A percentile compares a stretch with the other conserved stretches of the same genome.
Evolutionary conservation across 2,888 invertebrate genomes (phyloP).

Genomic region (Onchidella celtica): DNA sequence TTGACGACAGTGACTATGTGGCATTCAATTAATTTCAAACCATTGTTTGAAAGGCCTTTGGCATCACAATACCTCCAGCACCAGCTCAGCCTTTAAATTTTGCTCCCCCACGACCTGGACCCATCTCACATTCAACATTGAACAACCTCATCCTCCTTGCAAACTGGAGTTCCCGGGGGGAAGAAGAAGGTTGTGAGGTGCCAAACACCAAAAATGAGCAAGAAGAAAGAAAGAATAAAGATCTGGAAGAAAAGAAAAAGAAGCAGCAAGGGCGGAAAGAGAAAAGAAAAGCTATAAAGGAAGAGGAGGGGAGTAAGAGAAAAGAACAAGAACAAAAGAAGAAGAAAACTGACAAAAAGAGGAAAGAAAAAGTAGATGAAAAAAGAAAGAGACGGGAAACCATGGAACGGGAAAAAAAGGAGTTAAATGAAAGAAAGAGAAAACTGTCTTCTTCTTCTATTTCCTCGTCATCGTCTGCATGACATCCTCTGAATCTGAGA

Average conservation of each 20-base stretch:
- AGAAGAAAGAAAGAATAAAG: constrained; percentile 52
- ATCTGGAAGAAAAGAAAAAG: constrained; percentile 48
- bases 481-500: constrained; percentile 76
- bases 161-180: background rate
- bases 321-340: background rate
- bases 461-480: constrained; percentile 61
- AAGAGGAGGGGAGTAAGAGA: background rate
- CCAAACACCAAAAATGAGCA: constrained; percentile 57
- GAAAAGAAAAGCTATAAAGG: background rate
- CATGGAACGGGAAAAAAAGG: background rate
- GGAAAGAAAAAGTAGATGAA: constrained; percentile 13
- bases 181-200: constrained; percentile 48
- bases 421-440: background rate
- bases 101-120: too few relatives aligned
- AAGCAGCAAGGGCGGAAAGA: background rate
- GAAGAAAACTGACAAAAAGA: background rate
- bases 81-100: background rate
- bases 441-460: background rate
- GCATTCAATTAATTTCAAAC: background rate
- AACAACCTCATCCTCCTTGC: background rate
- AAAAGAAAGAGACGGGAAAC: background rate
- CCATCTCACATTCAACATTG: too few relatives aligned
- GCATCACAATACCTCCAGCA: background rate
- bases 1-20: background rate
- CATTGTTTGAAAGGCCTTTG: background rate